A percentile compares a stretch with the other conserved stretches of the same genome.
phyloP scores from a whole-genome alignment of 2,888 invertebrate species.

The Dryadula phaetusa region DNA sequence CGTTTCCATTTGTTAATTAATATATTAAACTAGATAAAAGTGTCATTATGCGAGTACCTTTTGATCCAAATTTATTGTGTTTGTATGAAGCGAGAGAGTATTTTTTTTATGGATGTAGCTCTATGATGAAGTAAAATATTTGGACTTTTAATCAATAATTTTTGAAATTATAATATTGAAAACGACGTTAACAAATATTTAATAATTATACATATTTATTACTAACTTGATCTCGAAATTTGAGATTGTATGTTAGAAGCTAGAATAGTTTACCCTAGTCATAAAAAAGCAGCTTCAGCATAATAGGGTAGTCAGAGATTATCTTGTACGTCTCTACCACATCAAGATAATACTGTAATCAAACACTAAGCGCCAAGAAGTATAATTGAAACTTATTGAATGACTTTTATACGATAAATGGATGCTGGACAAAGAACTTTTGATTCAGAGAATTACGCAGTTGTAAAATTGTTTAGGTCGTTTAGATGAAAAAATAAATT shows the following conservation, averaged over 20 bases:
- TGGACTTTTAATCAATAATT: too few species aligned
- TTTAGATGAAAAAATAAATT: not conserved
- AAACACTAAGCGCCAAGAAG: not conserved
- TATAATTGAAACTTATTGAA: not conserved
- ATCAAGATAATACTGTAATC: not conserved
- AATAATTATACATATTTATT: too few species aligned
- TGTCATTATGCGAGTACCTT: not conserved
- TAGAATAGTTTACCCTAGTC: too few species aligned
- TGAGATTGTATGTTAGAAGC: too few species aligned
- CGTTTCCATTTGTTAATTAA: constrained; percentile 22
- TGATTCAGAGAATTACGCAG: not conserved
- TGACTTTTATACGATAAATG: not conserved
- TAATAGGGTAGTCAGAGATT: too few species aligned
- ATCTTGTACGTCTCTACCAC: too few species aligned
- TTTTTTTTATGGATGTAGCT: not conserved
- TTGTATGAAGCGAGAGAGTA: not conserved
- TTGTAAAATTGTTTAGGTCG: not conserved
- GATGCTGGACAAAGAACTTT: constrained; percentile 4
- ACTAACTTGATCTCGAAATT: too few species aligned
- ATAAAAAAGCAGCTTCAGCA: too few species aligned
- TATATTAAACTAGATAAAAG: not conserved
- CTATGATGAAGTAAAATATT: too few species aligned
- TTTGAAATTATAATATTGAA: too few species aligned
- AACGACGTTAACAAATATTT: not conserved
- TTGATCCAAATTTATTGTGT: not conserved